Percentiles rank a stretch among this genome's conserved stretches.
phyloP scores from a whole-genome alignment of 1,140 invertebrate genomes.

The Leptoteleia sp. region DNA sequence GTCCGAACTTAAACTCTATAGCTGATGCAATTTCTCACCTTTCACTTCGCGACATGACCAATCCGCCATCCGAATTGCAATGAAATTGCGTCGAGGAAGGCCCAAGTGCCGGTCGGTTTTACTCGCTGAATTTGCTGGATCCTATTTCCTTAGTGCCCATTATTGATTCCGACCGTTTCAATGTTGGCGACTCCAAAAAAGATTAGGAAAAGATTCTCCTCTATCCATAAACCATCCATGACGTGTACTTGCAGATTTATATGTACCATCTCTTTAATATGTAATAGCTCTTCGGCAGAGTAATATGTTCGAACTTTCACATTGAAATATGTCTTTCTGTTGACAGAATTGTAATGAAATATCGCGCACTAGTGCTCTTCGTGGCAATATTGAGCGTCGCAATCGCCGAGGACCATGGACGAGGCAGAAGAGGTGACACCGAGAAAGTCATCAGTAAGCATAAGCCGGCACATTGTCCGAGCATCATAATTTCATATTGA shows the following conservation, averaged over 20 bases:
- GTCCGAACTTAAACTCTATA: slow-evolving; percentile 23
- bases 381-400: slow-evolving; percentile 68
- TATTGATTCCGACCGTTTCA: too few species aligned
- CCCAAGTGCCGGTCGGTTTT: too few species aligned
- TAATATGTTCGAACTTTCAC: slow-evolving; percentile 45
- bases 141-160: too few species aligned
- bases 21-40: slow-evolving; percentile 49
- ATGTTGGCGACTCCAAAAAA: too few species aligned
- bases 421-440: slow-evolving; percentile 55
- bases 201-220: too few species aligned
- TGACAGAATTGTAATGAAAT: slow-evolving; percentile 71
- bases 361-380: slow-evolving; percentile 67
- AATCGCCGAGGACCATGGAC: slow-evolving; percentile 67
- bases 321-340: slow-evolving; percentile 62
- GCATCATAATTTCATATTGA: slow-evolving; percentile 18
- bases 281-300: slow-evolving; percentile 10
- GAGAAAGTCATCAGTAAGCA: slow-evolving; percentile 67
- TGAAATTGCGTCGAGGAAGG: slow-evolving; percentile 17
- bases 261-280: slow-evolving; percentile 30
- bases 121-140: too few species aligned
- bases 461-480: not conserved
- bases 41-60: slow-evolving; percentile 54
- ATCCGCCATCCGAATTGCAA: too few species aligned
- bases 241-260: slow-evolving; percentile 18
- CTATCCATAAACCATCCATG: slow-evolving; percentile 21